These are phyloP conservation scores for Botrylloides violaceus DNA, from an alignment of 23 tunicate genomes.

Conservation along the genomic window DNA sequence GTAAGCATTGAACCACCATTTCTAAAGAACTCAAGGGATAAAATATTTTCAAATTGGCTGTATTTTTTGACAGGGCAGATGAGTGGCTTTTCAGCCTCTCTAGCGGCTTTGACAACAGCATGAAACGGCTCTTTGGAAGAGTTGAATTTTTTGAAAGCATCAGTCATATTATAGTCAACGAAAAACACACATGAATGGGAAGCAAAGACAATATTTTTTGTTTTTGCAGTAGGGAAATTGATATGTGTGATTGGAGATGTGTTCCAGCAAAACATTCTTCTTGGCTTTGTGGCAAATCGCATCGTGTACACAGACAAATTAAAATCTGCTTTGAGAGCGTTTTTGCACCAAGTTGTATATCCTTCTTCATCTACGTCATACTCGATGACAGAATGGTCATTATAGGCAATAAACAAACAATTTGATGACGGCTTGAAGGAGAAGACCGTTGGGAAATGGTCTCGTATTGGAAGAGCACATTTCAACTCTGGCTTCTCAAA, in stretches of 20 bases:
- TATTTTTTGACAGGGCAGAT: not conserved
- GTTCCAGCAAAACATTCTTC: not conserved
- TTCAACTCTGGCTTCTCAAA: conserved; percentile 10
- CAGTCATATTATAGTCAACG: not conserved
- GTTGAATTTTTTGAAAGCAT: not conserved
- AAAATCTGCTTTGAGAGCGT: not conserved
- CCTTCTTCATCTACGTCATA: conserved; percentile 14
- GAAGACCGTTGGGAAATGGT: conserved; percentile 34
- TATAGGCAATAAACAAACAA: conserved; percentile 23
- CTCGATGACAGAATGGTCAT: conserved; percentile 27
- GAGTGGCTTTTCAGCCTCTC: not conserved
- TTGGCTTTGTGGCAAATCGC: not conserved
- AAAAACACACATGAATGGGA: conserved; percentile 1
- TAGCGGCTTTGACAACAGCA: no score
- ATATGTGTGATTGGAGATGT: conserved; percentile 12
- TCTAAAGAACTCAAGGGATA: conserved; percentile 18
- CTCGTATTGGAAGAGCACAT: conserved; percentile 24
- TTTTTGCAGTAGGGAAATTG: not conserved
- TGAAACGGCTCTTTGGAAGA: not conserved
- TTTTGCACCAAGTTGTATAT: conserved; percentile 48
- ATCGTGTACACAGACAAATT: not conserved
- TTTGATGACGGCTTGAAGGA: conserved; percentile 20
- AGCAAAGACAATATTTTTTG: not conserved
- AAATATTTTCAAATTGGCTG: conserved; percentile 21
- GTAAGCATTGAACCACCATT: conserved; percentile 28